phyloP scores from a whole-genome alignment of 2,113 vertebrate genomes.

The Aspidoscelis tigris region DNA sequence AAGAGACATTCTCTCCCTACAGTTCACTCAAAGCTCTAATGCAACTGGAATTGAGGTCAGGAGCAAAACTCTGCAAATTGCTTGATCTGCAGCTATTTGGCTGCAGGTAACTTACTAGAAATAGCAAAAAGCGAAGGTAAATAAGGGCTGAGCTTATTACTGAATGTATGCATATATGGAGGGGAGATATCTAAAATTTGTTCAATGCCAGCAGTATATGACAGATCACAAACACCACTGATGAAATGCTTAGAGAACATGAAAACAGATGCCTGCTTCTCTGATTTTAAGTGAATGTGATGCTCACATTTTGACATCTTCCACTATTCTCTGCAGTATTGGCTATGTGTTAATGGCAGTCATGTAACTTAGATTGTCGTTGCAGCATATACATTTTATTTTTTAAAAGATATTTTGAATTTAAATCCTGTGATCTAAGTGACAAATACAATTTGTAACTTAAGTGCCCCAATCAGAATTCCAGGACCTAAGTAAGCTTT shows the following conservation, averaged over 20 bases:
- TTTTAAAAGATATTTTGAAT: background rate
- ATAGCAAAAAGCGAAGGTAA: background rate
- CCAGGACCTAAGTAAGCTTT: background rate
- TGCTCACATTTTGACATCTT: background rate
- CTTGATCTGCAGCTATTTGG: background rate
- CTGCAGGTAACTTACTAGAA: background rate
- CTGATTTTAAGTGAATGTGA: background rate
- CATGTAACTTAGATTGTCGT: too few relatives aligned
- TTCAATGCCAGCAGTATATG: background rate
- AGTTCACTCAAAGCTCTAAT: constrained; percentile 1
- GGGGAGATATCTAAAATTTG: too few relatives aligned
- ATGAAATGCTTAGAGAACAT: background rate
- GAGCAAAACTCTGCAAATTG: constrained; percentile 6
- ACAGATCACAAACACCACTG: background rate
- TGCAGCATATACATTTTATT: background rate
- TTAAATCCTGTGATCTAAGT: constrained; percentile 19
- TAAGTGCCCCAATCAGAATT: background rate
- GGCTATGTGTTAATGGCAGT: too few relatives aligned
- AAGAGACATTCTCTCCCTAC: background rate
- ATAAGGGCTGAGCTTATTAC: background rate
- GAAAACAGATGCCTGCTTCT: background rate
- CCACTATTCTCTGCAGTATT: background rate
- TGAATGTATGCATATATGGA: too few relatives aligned
- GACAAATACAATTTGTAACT: background rate
- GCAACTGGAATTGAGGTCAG: constrained; percentile 2